Evolutionary conservation across 2,797 vertebrate species (phyloP).

Genomic region (Crossoptilon crossoptilon): DNA sequence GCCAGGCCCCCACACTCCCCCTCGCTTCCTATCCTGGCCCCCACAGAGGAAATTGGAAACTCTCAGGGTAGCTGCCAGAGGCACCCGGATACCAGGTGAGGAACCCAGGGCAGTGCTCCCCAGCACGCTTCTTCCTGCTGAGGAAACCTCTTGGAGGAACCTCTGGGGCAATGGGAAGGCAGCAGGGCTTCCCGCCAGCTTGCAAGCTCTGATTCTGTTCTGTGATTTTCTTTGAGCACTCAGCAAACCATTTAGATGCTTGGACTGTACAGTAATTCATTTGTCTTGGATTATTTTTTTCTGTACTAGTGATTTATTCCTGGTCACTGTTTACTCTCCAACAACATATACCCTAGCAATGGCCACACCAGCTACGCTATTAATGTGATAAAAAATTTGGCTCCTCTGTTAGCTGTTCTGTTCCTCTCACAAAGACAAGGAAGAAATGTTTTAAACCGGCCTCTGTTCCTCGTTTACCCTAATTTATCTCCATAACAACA

Average conservation of each 20-base stretch:
- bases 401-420: not conserved
- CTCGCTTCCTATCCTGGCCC: rapidly evolving
- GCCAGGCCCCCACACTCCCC: not conserved
- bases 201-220: not conserved
- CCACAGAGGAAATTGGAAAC: rapidly evolving
- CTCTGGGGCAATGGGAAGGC: not conserved
- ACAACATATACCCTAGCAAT: not conserved
- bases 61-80: not conserved
- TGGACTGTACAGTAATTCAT: not conserved
- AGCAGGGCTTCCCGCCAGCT: rapidly evolving
- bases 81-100: rapidly evolving
- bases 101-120: not conserved
- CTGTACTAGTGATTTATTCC: not conserved
- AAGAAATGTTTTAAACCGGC: not conserved
- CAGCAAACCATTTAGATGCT: not conserved
- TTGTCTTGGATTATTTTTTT: not conserved
- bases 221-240: not conserved
- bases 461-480: not conserved
- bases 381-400: not conserved
- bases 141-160: not conserved
- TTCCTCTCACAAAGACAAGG: not conserved
- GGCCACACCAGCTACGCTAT: not conserved
- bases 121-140: not conserved
- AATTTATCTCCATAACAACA: not conserved
- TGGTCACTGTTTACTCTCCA: not conserved